Evolutionary conservation across 2,888 invertebrate species (phyloP), one percentile per base, ranked within the genome.

Genomic region (Eupelmus urozonus): DNA sequence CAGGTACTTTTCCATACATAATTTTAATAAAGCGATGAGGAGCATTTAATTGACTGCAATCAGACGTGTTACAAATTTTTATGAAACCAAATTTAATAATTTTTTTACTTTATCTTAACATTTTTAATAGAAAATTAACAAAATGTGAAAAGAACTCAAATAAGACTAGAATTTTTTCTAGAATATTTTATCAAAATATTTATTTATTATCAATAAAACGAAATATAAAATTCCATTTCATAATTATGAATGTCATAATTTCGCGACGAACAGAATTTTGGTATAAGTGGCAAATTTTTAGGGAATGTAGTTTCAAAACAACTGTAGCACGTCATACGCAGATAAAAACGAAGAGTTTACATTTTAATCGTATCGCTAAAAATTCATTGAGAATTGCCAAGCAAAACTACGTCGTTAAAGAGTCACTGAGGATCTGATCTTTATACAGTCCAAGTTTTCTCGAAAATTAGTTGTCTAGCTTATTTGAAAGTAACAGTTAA

Each of bases 321-420:
- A 55, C 16, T 27, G 72, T 76, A 79, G 73, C 65, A 76, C 75
- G 76, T 27, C 51, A 57, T 62, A 34, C 69, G 63, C 75, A 79
- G 69, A 67, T 49, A 71, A 78, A 74, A 53, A 55, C 9, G 51
- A 74, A 60, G 53, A 74, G n/a, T 76, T 79, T 62, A 16, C 55
- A 13, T 18, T 70, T 71, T 62, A 25, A 51, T 53, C 34, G 53
- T 29, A 75, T 70, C 71, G 60, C 60, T 71, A 55, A 67, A 67
- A 75, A 60, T 76, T 79, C 67, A 71, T 73, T 76, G 72, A 79
- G 57, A 79, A 76, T 73, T 71, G 69, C 59, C 62, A 78, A 76
- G 67, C 51, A 69, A 27, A 79, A 74, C 57, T 63, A 59, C 40
- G 7, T 55, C 29, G 11, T 49, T 76, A 60, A 76, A 25, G 23